phyloP scores from a whole-genome alignment of 2,797 vertebrate species.

The Sebastes melanostomus region DNA sequence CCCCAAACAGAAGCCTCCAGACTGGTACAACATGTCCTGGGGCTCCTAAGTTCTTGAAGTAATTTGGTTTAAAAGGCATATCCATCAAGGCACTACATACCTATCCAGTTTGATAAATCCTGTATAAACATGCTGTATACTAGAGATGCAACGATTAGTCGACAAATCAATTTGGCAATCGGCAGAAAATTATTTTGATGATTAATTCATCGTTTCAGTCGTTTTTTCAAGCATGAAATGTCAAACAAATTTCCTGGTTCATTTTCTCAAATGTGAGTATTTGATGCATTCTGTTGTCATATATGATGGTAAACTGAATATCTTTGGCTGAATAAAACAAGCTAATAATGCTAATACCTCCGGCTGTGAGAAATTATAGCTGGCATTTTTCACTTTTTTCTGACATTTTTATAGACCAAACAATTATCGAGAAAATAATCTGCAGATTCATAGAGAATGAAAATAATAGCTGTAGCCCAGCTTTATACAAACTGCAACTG shows the following conservation, averaged over 20 bases:
- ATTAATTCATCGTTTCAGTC: not conserved
- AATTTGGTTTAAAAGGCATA: not conserved
- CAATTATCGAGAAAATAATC: not conserved
- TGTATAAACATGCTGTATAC: not conserved
- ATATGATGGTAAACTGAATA: not conserved
- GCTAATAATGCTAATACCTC: not conserved
- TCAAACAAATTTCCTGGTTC: not conserved
- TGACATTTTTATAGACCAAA: not conserved
- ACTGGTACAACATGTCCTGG: not conserved
- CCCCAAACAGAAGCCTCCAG: not conserved
- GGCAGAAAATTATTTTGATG: not conserved
- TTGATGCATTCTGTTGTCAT: not conserved
- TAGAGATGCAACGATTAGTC: not conserved
- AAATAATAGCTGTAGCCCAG: not conserved
- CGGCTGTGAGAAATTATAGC: not conserved
- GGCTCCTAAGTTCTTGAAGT: not conserved
- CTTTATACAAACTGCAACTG: not conserved
- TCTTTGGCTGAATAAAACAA: not conserved
- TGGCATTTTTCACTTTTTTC: not conserved
- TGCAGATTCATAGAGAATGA: not conserved
- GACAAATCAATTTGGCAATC: not conserved
- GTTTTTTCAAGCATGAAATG: not conserved
- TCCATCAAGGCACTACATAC: not conserved
- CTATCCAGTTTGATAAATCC: not conserved
- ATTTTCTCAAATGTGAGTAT: not conserved